Evolutionary conservation across 2,797 vertebrate genomes (phyloP), one percentile per base, ranked within the genome.

Genomic region (Enteromius trimaculatus): DNA sequence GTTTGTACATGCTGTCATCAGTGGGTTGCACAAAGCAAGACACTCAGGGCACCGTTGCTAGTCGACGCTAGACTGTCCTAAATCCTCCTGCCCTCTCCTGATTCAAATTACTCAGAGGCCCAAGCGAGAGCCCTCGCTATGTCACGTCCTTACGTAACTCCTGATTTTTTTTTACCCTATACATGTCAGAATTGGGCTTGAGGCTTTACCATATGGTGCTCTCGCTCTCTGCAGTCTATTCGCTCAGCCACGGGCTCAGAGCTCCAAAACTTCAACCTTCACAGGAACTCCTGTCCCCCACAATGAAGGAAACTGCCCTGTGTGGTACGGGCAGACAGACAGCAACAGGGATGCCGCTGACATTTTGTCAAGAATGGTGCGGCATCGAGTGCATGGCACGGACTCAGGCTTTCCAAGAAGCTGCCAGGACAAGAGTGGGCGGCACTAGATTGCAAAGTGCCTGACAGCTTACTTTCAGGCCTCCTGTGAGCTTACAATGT

Each of bases 401-500:
- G 26, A 53, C 26, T 82, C 51, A 69, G 68, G 42, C 47, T 84
- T 75, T 78, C 69, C 72, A 74, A 69, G 51, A 19, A 53, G 58
- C 79, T 80, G 79, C 74, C 47, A 55, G 80, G 72, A 47, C 17
- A 2, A 66, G 88, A 80, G 86, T 85, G 80, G 87, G 87, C 3
- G 86, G 84, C 70, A 62, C 76, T 83, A 60, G 84, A 86, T 85
- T 82, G 64, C 79, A 47, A 70, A 87, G 79, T 84, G 76, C 81
- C 85, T 89, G 85, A 87, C 85, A 87, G 79, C 87, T 84, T 85
- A 81, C 80, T 81, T 86, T 86, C 79, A 86, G 86, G 69, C 60
- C 66, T 84, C 82, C 77, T 66, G 70, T 79, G 84, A 80, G 84
- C 75, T 85, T 87, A 78, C 84, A 83, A 81, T 84, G 72, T 80